Percentiles rank a stretch among this genome's conserved stretches.
phyloP scores from a whole-genome alignment of 2,797 vertebrate genomes.

The Remorina albescens region DNA sequence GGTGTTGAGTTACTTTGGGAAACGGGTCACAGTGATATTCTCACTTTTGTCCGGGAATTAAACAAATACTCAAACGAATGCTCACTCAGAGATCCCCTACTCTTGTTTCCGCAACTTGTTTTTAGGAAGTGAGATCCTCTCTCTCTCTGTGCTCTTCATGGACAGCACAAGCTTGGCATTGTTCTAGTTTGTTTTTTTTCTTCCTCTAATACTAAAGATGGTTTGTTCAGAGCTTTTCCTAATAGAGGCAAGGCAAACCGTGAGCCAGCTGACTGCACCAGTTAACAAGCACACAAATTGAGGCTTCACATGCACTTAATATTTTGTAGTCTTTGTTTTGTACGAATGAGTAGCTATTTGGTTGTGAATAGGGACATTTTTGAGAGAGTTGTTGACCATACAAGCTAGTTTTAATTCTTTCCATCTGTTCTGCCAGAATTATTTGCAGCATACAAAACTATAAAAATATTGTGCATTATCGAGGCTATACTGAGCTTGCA shows the following conservation, averaged over 20 bases:
- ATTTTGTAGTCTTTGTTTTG: slow-evolving; percentile 63
- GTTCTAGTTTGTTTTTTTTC: neutral
- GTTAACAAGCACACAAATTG: slow-evolving; percentile 24
- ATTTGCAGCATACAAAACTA: neutral
- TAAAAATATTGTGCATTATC: neutral
- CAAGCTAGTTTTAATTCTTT: slow-evolving; percentile 6
- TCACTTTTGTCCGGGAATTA: slow-evolving; percentile 37
- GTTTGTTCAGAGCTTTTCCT: neutral
- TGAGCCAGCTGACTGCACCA: neutral
- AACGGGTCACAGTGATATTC: slow-evolving; percentile 40
- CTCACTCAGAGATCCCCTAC: neutral
- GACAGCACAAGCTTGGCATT: neutral
- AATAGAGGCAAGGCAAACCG: neutral
- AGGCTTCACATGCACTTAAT: slow-evolving; percentile 20
- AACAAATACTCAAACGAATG: slow-evolving; percentile 10
- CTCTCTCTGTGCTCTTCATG: neutral
- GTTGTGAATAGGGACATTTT: slow-evolving; percentile 38
- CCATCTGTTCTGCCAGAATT: slow-evolving; percentile 5
- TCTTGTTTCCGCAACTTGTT: slow-evolving; percentile 47
- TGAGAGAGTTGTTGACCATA: slow-evolving; percentile 29
- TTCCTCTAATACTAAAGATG: neutral
- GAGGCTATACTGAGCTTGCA: slow-evolving; percentile 1
- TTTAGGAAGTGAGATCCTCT: slow-evolving; percentile 13
- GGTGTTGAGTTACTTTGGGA: slow-evolving; percentile 69
- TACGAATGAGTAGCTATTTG: slow-evolving; percentile 57